Evolutionary conservation across 2,888 invertebrate species (phyloP), one percentile per base, ranked within the genome.

Genomic region (Fissipunctia ypsillon): DNA sequence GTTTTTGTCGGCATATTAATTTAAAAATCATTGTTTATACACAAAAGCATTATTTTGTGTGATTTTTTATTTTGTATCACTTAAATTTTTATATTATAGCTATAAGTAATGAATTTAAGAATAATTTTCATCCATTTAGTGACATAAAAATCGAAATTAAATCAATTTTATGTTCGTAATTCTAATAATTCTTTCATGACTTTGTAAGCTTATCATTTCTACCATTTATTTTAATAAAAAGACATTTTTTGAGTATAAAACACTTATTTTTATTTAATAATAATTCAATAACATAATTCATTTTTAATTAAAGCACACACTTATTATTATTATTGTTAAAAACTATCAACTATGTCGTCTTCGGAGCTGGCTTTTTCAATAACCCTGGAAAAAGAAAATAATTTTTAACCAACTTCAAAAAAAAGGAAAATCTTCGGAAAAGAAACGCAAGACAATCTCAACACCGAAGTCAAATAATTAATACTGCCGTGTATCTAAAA

Each of bases 1-100:
- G 0, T 97, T 97, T 86, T 89, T 90, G 35, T 92, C 91, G 45
- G 90, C 94, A 4, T 96, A 93, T 85, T 96, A 92, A 73, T 66
- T 45, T 48, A 28, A 1, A 22, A 35, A 35, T 6, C 0, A n/a
- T 41, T 67, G 56, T 28, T 3, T 31, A 43, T 45, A 2, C 10
- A 10, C 16, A 31, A 38, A 67, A 35, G 14, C 4, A n/a, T 65
- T 16, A 22, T 59, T n/a, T 45, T 45, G 0, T 28, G 1, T 52
- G 3, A 28, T 4, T 43, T 31, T 48, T 48, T 7, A 57, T 69
- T 69, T 45, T 16, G 0, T 48, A 31, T n/a, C 0, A 22, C 35
- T 54, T 28, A 2, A 10, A 6, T 59, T 72, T 52, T 22, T 1
- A 1, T 52, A 57, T 7, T 1, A 1, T 52, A 57, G 7, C 2